Base-by-base conservation (phyloP, 2,113 vertebrate genomes). In the Orientallactaga bullata region DNA sequence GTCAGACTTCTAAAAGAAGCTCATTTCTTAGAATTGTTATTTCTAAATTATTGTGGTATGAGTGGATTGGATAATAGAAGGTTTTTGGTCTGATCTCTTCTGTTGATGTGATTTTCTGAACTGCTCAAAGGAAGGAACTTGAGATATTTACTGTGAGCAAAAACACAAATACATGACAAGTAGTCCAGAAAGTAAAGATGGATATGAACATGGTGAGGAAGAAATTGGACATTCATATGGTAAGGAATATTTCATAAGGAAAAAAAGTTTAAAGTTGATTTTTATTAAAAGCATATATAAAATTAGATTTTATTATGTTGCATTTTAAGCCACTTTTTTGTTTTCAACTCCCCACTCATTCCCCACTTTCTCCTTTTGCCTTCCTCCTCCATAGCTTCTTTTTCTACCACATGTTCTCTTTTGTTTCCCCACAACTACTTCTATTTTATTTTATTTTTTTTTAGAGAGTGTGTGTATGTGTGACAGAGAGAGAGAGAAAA, bases 31-130 rank as follows among this genome's bases (percentile, higher is more conserved):
- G 23, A 90, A 51, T 63, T 58, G 65, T 11, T 2, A 37, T 13
- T 60, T 90, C 58, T 87, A 85, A 89, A 55, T 78, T 71, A 73
- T 71, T 39, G 42, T 93, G 42, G 10, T 7, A 87, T 78, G 9
- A 55, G 3, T 60, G 28, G 24, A 61, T 35, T 61, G 47, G 20
- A 47, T 79, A 51, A 60, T 82, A 30, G 65, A 58, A 87, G n/a
- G 6, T 68, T 0, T 55, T 85, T 47, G 84, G 65, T 55, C 71
- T 88, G 61, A 8, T 69, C 26, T 66, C 9, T 65, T 60, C 42
- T 74, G 2, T 63, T 90, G 65, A 7, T 66, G 26, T 7, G 61
- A 51, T 88, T 93, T 71, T 42, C 58, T 65, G 55, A 90, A 77
- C 21, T 78, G 10, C 42, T 61, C 28, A 11, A 26, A 61, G 42